Percentiles rank a stretch among this genome's conserved stretches.
Conservation (phyloP, 2,113 vertebrate genomes). For the Erythrocebus patas region DNA sequence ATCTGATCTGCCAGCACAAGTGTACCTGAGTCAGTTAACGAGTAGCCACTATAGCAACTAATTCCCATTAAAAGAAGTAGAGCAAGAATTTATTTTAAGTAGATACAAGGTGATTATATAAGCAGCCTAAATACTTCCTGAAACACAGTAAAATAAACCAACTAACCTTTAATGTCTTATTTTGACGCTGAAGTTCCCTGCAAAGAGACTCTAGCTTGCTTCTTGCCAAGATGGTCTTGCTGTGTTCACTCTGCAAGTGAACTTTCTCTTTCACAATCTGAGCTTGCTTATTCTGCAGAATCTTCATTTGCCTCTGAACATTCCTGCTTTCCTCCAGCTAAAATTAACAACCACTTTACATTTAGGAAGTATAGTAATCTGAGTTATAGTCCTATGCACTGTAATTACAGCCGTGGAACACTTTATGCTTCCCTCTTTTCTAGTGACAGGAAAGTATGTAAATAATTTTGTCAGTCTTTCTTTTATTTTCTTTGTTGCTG, state of each 20-base stretch:
- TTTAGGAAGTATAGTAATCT: slow-evolving; percentile 5
- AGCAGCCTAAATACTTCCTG: background rate
- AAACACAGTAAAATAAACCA: background rate
- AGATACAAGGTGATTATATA: background rate
- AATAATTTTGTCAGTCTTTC: background rate
- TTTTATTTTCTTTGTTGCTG: background rate
- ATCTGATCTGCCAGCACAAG: background rate
- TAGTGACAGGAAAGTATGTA: background rate
- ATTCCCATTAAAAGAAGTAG: background rate
- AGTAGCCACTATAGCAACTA: background rate
- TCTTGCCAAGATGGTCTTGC: slow-evolving; percentile 96
- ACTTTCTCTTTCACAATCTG: slow-evolving; percentile 97
- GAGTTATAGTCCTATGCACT: background rate
- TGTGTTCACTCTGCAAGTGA: slow-evolving; percentile 96
- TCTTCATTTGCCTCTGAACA: slow-evolving; percentile 97
- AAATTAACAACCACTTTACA: slow-evolving; percentile 63
- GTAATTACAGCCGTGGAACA: background rate
- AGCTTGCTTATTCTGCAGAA: slow-evolving; percentile 96
- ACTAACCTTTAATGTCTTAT: slow-evolving; percentile 96
- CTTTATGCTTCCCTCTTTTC: background rate
- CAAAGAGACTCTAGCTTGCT: slow-evolving; percentile 99
- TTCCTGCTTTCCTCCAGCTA: slow-evolving; percentile 97
- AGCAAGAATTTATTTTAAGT: background rate
- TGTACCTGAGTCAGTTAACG: background rate
- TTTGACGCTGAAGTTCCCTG: slow-evolving; percentile 97